These are phyloP conservation scores for Latheticus oryzae DNA, from an alignment of 2,888 invertebrate genomes.

Conservation along the genomic window DNA sequence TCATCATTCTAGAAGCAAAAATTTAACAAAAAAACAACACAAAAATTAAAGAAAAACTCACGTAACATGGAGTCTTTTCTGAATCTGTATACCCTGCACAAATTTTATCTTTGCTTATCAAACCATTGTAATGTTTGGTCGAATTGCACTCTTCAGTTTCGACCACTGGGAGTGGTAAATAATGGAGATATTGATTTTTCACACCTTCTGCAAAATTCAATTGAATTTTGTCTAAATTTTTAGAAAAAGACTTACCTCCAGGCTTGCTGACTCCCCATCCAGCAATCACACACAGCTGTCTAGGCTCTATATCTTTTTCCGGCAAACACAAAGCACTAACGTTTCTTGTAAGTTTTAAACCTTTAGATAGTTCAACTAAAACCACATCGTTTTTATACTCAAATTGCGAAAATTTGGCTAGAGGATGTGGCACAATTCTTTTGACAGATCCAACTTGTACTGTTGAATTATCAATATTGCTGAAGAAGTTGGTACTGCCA, in stretches of 20 bases:
- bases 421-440: conserved; percentile 69
- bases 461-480: conserved; percentile 58
- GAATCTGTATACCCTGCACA: conserved; percentile 71
- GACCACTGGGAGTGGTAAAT: conserved; percentile 69
- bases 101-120: conserved; percentile 69
- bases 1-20: conserved; percentile 70
- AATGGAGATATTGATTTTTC: conserved; percentile 68
- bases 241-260: conserved; percentile 59
- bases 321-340: conserved; percentile 72
- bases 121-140: conserved; percentile 72
- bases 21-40: too few species aligned
- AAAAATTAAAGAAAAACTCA: conserved; percentile 64
- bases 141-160: conserved; percentile 71
- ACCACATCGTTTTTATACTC: conserved; percentile 71
- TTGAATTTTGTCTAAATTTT: conserved; percentile 4
- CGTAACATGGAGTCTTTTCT: conserved; percentile 71
- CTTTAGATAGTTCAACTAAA: conserved; percentile 68
- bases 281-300: conserved; percentile 70
- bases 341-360: conserved; percentile 67
- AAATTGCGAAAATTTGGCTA: conserved; percentile 70
- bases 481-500: conserved; percentile 61
- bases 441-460: conserved; percentile 61
- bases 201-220: conserved; percentile 61
- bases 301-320: conserved; percentile 63
- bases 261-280: conserved; percentile 71